Conservation (phyloP, 2,113 vertebrate species). For the Columba janthina region DNA sequence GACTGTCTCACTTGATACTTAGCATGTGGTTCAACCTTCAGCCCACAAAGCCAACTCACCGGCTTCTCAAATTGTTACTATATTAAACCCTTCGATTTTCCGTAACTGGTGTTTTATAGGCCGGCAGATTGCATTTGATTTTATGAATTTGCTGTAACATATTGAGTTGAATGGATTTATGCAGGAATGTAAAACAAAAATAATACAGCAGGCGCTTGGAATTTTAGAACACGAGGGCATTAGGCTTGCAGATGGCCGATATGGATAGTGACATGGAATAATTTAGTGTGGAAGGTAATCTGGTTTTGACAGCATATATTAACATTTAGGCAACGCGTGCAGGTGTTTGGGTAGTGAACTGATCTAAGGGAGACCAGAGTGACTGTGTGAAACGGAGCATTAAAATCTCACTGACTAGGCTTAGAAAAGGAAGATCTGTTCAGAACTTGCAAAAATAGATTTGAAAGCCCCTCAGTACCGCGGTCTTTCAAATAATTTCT, state of each 20-base stretch:
- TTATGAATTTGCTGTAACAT: conserved; percentile 76
- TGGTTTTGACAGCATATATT: conserved; percentile 76
- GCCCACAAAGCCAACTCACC: conserved; percentile 54
- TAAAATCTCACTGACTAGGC: neutral
- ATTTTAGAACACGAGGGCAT: conserved; percentile 70
- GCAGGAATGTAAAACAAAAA: conserved; percentile 79
- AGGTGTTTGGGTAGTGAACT: conserved; percentile 61
- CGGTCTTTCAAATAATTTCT: conserved; percentile 11
- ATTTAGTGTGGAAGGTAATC: conserved; percentile 75
- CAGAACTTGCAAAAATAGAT: neutral
- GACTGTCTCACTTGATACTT: conserved; percentile 29
- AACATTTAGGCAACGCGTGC: conserved; percentile 70
- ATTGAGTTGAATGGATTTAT: conserved; percentile 80
- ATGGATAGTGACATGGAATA: conserved; percentile 72
- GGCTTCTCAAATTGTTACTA: conserved; percentile 65
- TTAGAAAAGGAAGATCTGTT: neutral
- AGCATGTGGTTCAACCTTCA: conserved; percentile 39
- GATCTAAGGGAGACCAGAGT: neutral
- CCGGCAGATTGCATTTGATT: conserved; percentile 81
- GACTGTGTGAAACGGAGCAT: neutral
- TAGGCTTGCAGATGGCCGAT: conserved; percentile 76
- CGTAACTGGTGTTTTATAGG: conserved; percentile 76
- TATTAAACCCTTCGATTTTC: conserved; percentile 77
- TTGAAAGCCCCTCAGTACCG: neutral
- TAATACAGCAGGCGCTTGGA: conserved; percentile 70